Evolutionary conservation across 2,113 vertebrate species (phyloP), one percentile per base, ranked within the genome.

Genomic region (Hemiscyllium ocellatum): DNA sequence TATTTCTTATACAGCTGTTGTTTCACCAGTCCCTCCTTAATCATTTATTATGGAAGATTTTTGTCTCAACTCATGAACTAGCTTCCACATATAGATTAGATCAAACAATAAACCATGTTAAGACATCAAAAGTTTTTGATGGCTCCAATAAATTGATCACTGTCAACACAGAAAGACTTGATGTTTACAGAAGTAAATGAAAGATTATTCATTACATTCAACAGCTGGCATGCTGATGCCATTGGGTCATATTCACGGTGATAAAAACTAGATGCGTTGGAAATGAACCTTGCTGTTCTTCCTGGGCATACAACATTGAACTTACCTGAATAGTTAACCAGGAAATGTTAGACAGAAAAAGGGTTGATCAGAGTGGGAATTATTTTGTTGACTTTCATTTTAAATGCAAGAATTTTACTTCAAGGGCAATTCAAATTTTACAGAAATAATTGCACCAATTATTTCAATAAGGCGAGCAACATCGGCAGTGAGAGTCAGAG

Each of bases 141-240:
- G 20, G 65, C n/a, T 66, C 65, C n/a, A 12, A 42, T 50, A 12
- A 69, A 68, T 4, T 95, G 42, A 90, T 56, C 26, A 90, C 5
- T 29, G 93, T 70, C 37, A 33, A 42, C 17, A 12, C 22, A 94
- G n/a, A 65, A 47, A 91, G 19, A 37, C 56, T 65, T 66, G 19
- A 66, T 50, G 66, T 72, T 72, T 33, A 72, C 68, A 95, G 33
- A 95, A 95, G 42, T 42, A 95, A 66, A 47, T 94, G 20, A 94
- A 94, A 95, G 91, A 56, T 72, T 95, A 72, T 72, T 72, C 68
- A 94, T 94, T 94, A 95, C 50, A 72, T 95, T 95, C 68, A 72
- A 95, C 65, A 95, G 37, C 93, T 95, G 42, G 68, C 13, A 50
- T 2, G 24, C 93, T 72, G 68, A 72, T 17, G 3, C 12, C 68